Base-by-base conservation (phyloP, 2,888 invertebrate genomes). In the Pogonocherus hispidulus region DNA sequence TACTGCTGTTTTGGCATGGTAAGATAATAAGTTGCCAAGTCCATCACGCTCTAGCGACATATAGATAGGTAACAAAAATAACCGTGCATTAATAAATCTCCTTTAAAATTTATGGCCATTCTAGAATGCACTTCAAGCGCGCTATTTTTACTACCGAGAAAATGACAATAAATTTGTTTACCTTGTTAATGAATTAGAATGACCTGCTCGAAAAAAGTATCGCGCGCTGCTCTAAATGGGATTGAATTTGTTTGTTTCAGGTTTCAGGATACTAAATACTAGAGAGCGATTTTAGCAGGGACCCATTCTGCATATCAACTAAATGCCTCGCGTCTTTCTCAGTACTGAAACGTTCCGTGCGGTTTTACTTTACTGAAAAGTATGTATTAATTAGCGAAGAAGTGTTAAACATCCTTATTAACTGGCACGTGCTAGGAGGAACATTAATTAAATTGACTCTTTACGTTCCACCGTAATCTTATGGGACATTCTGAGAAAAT, bases 301-400 rank as follows among this genome's bases (percentile, higher is more conserved):
- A 66, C 57, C 71, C 75, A 75, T 74, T 77, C 73, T 78, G 79
- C 77, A 79, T 79, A 78, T 78, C 73, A 78, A 79, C 75, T 65
- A 75, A 73, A 65, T 44, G 67, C 62, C 60, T 67, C 65, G 65
- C 70, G 67, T 65, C 70, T 70, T 62, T 56, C 65, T 65, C 62
- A 57, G 55, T 60, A 62, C 70, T 57, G 62, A 47, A 65, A 67
- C 46, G 63, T 70, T 66, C 56, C 49, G 56, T 52, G 67, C 60
- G 67, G 70, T 66, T 72, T 68, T 70, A 47, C 72, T 70, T 72
- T 72, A 70, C 63, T 70, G 71, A 74, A 74, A 74, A 74, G 73
- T 74, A 74, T 70, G 69, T 74, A 70, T 74, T 74, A 74, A 74
- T 74, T 74, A 74, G 62, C 64, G 41, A 63, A 69, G 67, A 67